phyloP scores from a whole-genome alignment of 1,140 invertebrate genomes.

The Caenorhabditis briggsae region DNA sequence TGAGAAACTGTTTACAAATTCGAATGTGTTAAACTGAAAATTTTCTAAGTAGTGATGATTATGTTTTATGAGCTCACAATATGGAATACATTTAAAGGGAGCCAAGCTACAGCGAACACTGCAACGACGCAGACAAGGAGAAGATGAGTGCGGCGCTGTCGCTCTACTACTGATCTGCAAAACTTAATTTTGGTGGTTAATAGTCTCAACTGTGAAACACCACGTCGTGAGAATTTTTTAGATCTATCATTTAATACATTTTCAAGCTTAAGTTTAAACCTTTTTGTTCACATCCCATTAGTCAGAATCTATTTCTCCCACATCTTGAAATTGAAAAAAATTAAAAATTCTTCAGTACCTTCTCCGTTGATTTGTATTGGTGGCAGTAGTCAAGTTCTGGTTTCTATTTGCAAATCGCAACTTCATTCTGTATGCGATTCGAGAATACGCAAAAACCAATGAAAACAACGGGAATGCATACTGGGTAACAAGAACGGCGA shows the following conservation, averaged over 20 bases:
- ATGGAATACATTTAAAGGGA: constrained; percentile 81
- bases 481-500: constrained; percentile 73
- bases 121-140: constrained; percentile 79
- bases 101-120: constrained; percentile 79
- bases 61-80: constrained; percentile 68
- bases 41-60: background rate
- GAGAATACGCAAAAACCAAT: constrained; percentile 75
- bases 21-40: constrained; percentile 74
- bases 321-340: constrained; percentile 27
- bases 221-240: too few species aligned
- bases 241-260: too few species aligned
- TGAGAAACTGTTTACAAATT: constrained; percentile 68
- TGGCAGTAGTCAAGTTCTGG: constrained; percentile 16
- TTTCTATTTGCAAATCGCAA: constrained; percentile 66
- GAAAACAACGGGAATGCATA: constrained; percentile 74
- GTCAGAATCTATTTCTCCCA: too few species aligned
- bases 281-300: too few species aligned
- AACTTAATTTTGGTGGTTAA: too few species aligned
- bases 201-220: too few species aligned
- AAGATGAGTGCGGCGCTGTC: constrained; percentile 80
- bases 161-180: constrained; percentile 77
- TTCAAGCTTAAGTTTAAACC: too few species aligned
- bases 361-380: constrained; percentile 21
- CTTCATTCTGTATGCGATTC: constrained; percentile 74
- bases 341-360: constrained; percentile 4